These are phyloP conservation scores for Eptesicus fuscus DNA, from an alignment of 2,113 vertebrate genomes.

Conservation along the genomic window DNA sequence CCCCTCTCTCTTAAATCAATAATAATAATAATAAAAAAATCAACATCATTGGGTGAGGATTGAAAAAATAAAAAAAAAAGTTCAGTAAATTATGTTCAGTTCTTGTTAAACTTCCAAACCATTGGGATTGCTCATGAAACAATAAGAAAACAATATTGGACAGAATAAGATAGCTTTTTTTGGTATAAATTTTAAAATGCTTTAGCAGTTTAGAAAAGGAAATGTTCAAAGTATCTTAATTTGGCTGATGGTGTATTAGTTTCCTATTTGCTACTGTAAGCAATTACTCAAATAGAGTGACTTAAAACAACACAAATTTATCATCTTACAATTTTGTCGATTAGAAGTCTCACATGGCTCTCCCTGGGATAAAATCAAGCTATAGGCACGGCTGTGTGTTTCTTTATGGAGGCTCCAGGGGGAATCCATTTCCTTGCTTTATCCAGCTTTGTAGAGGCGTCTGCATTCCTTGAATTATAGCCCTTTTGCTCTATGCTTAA, in stretches of 20 bases:
- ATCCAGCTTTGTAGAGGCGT: neutral
- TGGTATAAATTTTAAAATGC: neutral
- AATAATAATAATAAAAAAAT: neutral
- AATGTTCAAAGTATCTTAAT: neutral
- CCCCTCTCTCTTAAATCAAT: neutral
- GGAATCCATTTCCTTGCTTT: neutral
- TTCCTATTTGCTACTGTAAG: neutral
- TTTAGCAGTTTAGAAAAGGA: conserved; percentile 1
- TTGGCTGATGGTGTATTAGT: neutral
- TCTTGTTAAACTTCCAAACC: neutral
- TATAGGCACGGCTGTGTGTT: neutral
- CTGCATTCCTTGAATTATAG: neutral
- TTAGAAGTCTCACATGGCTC: neutral
- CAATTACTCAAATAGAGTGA: neutral
- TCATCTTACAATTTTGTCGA: neutral
- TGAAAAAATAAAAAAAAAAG: neutral
- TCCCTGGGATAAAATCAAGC: neutral
- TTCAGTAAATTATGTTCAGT: neutral
- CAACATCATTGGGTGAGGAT: neutral
- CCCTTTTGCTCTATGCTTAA: neutral
- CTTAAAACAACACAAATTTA: neutral
- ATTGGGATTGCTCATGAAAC: neutral
- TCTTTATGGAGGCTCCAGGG: neutral
- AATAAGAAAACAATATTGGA: neutral
- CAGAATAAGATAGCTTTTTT: neutral